Conservation (phyloP, 92 coral and sea anemone genomes). For the Ricordea florida region DNA sequence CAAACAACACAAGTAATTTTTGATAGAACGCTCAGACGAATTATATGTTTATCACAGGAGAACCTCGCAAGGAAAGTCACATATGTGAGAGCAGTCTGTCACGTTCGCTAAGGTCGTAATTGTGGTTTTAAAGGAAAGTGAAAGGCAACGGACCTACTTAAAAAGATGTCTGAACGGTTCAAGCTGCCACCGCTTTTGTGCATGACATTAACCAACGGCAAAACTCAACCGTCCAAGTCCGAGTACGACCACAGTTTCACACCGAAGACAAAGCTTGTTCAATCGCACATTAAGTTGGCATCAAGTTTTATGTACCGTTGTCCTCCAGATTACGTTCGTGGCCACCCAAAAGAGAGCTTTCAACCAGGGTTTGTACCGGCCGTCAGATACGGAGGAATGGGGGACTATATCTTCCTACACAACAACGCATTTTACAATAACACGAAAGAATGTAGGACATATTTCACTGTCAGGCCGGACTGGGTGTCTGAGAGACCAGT, state of each 20-base stretch:
- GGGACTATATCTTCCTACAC: constrained; percentile 75
- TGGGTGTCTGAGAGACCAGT: constrained; percentile 92
- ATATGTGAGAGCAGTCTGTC: too few species aligned
- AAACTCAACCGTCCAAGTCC: constrained; percentile 51
- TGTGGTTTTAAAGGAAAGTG: too few species aligned
- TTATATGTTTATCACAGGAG: too few species aligned
- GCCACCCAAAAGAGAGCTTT: constrained; percentile 58
- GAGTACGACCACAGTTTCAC: constrained; percentile 79
- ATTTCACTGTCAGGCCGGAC: constrained; percentile 87
- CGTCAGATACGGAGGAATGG: constrained; percentile 65
- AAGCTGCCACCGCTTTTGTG: constrained; percentile 82
- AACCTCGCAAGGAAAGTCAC: too few species aligned
- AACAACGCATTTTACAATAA: constrained; percentile 77
- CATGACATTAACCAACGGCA: constrained; percentile 55
- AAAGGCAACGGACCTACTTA: too few species aligned
- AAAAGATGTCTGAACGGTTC: constrained; percentile 32
- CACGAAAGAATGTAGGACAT: constrained; percentile 35
- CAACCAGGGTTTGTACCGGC: constrained; percentile 90
- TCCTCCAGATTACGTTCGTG: constrained; percentile 71
- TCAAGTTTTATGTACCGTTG: constrained; percentile 89
- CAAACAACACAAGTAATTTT: too few species aligned
- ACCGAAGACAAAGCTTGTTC: constrained; percentile 80
- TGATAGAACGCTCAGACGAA: too few species aligned
- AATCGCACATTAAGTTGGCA: constrained; percentile 73
- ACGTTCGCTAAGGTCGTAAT: too few species aligned